These are phyloP conservation scores for Salpingus planirostris DNA, from an alignment of 2,888 invertebrate genomes.

Conservation along the genomic window DNA sequence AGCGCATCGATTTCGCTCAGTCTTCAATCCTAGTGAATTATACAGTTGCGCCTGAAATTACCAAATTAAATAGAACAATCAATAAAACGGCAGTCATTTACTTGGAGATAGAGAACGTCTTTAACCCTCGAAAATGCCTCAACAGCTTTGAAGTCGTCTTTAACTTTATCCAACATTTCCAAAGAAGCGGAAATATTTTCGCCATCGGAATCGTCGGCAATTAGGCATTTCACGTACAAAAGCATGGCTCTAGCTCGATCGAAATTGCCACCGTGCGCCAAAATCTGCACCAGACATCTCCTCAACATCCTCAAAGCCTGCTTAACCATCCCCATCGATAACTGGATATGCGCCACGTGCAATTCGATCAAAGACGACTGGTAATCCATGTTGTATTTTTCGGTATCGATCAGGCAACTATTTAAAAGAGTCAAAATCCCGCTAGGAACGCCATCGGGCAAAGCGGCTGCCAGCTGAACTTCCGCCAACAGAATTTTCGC, in stretches of 20 bases:
- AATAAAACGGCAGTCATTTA: too few species aligned
- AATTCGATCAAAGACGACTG: conserved; percentile 65
- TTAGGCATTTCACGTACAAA: conserved; percentile 68
- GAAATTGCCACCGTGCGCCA: conserved; percentile 73
- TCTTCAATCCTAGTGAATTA: conserved; percentile 60
- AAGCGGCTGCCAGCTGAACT: conserved; percentile 48
- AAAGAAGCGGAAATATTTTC: conserved; percentile 50
- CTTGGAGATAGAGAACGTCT: conserved; percentile 63
- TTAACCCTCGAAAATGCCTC: conserved; percentile 69
- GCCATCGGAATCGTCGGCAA: conserved; percentile 47
- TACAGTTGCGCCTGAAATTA: conserved; percentile 60
- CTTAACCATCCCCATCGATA: conserved; percentile 65
- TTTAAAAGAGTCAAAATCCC: conserved; percentile 52
- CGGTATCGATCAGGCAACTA: conserved; percentile 65
- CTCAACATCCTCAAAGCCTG: conserved; percentile 66
- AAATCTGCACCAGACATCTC: conserved; percentile 45
- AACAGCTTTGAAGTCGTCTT: conserved; percentile 60
- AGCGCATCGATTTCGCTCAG: conserved; percentile 72
- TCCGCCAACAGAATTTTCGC: conserved; percentile 62
- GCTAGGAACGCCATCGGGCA: conserved; percentile 48
- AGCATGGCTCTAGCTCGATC: conserved; percentile 72
- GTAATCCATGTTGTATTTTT: conserved; percentile 68
- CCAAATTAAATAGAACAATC: too few species aligned
- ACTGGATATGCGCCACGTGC: conserved; percentile 69
- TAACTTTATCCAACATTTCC: conserved; percentile 56